Evolutionary conservation across 2,797 vertebrate genomes (phyloP).

Genomic region (Acrocephalus scirpaceus): DNA sequence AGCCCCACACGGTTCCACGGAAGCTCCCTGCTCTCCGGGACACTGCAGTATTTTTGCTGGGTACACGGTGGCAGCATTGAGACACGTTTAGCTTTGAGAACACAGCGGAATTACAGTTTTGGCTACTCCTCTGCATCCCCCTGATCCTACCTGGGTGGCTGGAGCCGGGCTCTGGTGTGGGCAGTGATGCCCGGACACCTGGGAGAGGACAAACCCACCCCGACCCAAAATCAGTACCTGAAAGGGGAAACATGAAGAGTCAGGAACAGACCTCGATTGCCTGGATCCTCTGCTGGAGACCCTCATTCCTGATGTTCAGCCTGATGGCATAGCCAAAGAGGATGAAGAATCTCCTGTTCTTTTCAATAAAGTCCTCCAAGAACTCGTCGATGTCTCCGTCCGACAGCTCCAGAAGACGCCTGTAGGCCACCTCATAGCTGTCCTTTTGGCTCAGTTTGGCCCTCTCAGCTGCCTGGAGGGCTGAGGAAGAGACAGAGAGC

Average conservation of each 20-base stretch:
- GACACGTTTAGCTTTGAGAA: background rate
- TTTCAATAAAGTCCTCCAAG: conserved; percentile 20
- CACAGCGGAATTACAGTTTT: fast-evolving
- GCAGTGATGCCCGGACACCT: fast-evolving
- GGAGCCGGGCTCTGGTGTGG: background rate
- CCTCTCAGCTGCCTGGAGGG: background rate
- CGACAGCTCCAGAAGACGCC: conserved; percentile 62
- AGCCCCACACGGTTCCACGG: fast-evolving
- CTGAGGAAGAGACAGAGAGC: background rate
- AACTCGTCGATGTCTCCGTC: conserved; percentile 18
- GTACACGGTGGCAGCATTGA: conserved; percentile 59
- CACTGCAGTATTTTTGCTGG: conserved; percentile 23
- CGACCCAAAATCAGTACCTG: background rate
- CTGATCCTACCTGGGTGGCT: fast-evolving
- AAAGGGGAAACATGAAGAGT: background rate
- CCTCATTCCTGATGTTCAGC: conserved; percentile 63
- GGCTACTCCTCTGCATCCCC: background rate
- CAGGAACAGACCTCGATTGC: conserved; percentile 60
- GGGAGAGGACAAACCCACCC: background rate
- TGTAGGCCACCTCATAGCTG: conserved; percentile 66
- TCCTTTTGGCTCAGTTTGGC: conserved; percentile 21
- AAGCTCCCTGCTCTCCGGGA: background rate
- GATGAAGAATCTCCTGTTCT: conserved; percentile 72
- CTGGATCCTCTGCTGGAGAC: conserved; percentile 45
- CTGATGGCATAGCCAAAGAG: conserved; percentile 54